phyloP scores from a whole-genome alignment of 2,113 vertebrate species.

The Brienomyrus brachyistius region DNA sequence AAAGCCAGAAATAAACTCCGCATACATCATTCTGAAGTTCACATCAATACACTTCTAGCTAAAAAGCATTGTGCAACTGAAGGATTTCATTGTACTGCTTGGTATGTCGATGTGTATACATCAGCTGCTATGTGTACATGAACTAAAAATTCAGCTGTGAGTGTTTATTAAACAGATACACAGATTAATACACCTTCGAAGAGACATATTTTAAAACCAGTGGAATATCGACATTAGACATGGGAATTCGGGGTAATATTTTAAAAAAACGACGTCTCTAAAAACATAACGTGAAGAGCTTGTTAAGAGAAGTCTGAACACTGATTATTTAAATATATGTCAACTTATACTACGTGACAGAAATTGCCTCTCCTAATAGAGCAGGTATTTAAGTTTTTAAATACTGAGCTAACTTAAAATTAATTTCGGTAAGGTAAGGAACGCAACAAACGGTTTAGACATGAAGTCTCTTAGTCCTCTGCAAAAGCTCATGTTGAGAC shows the following conservation, averaged over 20 bases:
- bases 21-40: conserved; percentile 4
- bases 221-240: neutral
- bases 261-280: neutral
- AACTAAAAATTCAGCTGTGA: neutral
- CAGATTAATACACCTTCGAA: neutral
- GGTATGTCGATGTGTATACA: neutral
- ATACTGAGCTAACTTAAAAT: neutral
- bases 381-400: neutral
- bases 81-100: neutral
- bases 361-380: neutral
- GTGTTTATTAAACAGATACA: neutral
- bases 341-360: neutral
- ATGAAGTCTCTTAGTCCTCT: neutral
- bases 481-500: neutral
- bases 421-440: neutral
- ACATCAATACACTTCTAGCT: neutral
- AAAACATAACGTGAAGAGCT: neutral
- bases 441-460: neutral
- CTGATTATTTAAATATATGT: neutral
- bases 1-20: neutral
- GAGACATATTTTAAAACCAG: neutral
- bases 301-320: neutral
- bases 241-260: neutral
- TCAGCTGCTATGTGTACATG: neutral
- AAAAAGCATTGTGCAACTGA: neutral